Evolutionary conservation across 2,888 invertebrate genomes (phyloP).

Genomic region (Leptodirus hochenwartii): DNA sequence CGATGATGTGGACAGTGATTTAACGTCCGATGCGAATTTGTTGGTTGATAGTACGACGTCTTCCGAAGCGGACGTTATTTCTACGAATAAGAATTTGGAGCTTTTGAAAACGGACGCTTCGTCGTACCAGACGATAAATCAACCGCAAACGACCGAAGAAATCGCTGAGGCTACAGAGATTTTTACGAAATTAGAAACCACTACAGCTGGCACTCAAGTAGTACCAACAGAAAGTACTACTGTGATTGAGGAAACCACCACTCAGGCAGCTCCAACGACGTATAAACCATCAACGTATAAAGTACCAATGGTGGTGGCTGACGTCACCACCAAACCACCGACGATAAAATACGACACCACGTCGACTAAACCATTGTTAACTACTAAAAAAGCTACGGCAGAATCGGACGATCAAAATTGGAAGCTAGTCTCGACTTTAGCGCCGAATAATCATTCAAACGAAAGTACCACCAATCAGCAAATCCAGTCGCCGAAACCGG

Average conservation of each 20-base stretch:
- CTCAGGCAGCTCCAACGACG: slow-evolving; percentile 5
- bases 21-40: too few relatives aligned
- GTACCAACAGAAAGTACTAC: slow-evolving; percentile 9
- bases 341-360: slow-evolving; percentile 2
- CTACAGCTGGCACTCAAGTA: too few relatives aligned
- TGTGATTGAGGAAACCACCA: slow-evolving; percentile 9
- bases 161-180: neutral
- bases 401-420: slow-evolving; percentile 24
- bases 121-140: slow-evolving; percentile 4
- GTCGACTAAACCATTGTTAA: slow-evolving; percentile 2
- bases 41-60: too few relatives aligned
- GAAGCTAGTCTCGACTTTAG: slow-evolving; percentile 39
- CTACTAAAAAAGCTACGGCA: slow-evolving; percentile 10
- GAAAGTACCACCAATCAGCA: slow-evolving; percentile 8
- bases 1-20: too few relatives aligned
- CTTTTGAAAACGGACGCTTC: slow-evolving; percentile 11
- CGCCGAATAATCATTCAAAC: slow-evolving; percentile 24
- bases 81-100: too few relatives aligned
- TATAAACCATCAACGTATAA: slow-evolving; percentile 10
- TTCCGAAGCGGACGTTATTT: too few relatives aligned
- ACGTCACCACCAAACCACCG: neutral
- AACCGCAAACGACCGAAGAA: slow-evolving; percentile 5
- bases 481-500: slow-evolving; percentile 21
- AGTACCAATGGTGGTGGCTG: slow-evolving; percentile 11
- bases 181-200: too few relatives aligned